Evolutionary conservation across 2,797 vertebrate species (phyloP), one percentile per base, ranked within the genome.

Genomic region (Ptychadena robeensis): DNA sequence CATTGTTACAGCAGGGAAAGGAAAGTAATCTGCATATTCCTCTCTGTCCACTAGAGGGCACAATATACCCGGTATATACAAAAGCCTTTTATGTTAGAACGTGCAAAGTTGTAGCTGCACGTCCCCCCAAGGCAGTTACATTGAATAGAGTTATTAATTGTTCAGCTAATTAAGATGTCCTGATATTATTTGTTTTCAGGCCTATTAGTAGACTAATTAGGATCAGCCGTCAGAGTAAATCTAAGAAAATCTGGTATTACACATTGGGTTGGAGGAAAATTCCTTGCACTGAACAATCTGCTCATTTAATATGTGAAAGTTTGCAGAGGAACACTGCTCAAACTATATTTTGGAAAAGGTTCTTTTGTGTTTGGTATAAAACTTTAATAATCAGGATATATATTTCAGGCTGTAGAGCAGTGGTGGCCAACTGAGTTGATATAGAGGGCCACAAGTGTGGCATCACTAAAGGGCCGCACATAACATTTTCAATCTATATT

Each of bases 201-300:
- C 81, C 66, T 71, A 82, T 82, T 82, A 82, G 66, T 48, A 70
- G 73, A 77, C 76, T 67, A 70, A 82, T 82, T 82, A 82, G 12
- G 66, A 82, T 77, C 35, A 70, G 28, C 59, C 27, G 80, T 75
- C 65, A 48, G 44, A 8, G 35, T 65, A 82, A 82, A 76, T 76
- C 73, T 76, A 30, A 15, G 34, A 44, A 82, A 82, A 77, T 77
- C 73, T 77, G 59, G 65, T 53, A 71, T 70, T 77, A 77, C 28
- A 27, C 48, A 77, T 64, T 70, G 66, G 77, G 65, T 34, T 71
- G 35, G 73, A 28, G 53, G 73, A 63, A 25, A 59, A 31, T 31
- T 34, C 74, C 11, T 37, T 12, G 18, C 40, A 76, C 28, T 48
- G 61, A n/a, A 48, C 15, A 71, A 44, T 65, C 48, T 48, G 10